Base-by-base conservation (phyloP, 2,797 vertebrate genomes). In the Danio choprae region DNA sequence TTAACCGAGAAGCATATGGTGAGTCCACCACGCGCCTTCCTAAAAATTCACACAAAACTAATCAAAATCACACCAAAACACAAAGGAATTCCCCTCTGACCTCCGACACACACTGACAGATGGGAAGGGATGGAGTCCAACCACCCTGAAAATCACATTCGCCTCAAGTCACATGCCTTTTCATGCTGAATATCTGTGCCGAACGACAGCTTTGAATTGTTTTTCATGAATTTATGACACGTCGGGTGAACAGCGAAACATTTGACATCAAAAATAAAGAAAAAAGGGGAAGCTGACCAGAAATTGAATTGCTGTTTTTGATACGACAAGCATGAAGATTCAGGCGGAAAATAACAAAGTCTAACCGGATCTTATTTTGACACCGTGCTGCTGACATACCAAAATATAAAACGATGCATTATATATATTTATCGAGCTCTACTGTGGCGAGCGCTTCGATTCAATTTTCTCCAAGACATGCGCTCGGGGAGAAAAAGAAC, bases 11-110 rank as follows among this genome's bases (percentile, higher is more conserved):
- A 86, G 48, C 85, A 86, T 84, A 84, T 84, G 80, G 29, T 38
- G 6, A 43, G 22, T 46, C 67, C 62, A 69, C 56, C 58, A 56
- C 48, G n/a, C 12, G 50, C 46, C 36, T 40, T 64, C 69, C 48
- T 53, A 46, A 62, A 60, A 65, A 70, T 29, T 64, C 16, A 16
- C 64, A 84, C 29, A 69, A 60, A 73, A 78, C 81, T 85, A 87
- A 88, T 88, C 83, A 79, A 75, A 81, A 80, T 81, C 74, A 67
- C 76, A 85, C 67, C 74, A 80, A 87, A 74, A 77, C 82, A 86
- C 83, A 73, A 79, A 48, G 71, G 79, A 76, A 65, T 68, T 64
- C 62, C 69, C 38, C 64, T 67, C 64, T 56, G 73, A 72, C 70
- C 74, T 58, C 60, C 56, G 1, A 56, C 64, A 59, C 79, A 60